These are phyloP conservation scores for Chrysina gloriosa DNA, from an alignment of 2,888 invertebrate genomes.

Conservation along the genomic window DNA sequence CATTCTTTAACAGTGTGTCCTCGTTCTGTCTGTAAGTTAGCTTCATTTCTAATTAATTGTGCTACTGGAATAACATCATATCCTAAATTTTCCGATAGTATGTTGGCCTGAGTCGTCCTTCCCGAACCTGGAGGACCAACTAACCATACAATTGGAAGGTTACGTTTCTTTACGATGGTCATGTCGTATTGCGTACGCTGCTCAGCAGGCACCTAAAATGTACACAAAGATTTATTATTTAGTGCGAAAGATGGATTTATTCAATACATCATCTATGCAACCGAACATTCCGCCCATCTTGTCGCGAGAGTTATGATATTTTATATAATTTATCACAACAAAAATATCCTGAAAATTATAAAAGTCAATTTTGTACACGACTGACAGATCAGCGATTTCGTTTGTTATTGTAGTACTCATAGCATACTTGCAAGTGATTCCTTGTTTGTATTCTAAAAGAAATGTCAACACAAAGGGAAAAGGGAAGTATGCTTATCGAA, in stretches of 20 bases:
- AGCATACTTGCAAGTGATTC: conserved; percentile 4
- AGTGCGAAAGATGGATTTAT: neutral
- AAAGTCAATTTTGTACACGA: conserved; percentile 38
- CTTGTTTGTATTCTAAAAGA: neutral
- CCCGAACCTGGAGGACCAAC: conserved; percentile 62
- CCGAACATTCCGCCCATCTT: conserved; percentile 50
- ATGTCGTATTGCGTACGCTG: conserved; percentile 59
- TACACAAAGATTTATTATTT: neutral
- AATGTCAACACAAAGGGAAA: neutral
- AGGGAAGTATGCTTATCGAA: too few species aligned
- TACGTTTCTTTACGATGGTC: conserved; percentile 60
- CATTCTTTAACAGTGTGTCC: conserved; percentile 67
- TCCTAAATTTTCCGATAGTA: conserved; percentile 52
- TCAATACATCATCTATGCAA: conserved; percentile 50
- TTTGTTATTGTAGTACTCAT: conserved; percentile 17
- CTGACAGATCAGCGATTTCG: conserved; percentile 31
- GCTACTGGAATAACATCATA: conserved; percentile 55
- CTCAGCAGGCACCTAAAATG: conserved; percentile 51
- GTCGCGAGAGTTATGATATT: conserved; percentile 35
- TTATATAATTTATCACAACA: conserved; percentile 37
- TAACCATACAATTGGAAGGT: conserved; percentile 68
- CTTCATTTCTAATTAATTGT: conserved; percentile 66
- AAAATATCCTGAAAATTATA: conserved; percentile 35
- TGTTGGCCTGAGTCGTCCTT: conserved; percentile 53
- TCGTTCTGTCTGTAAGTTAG: conserved; percentile 66